Base-by-base conservation (phyloP, 1,140 invertebrate species). In the Drosophila watanabei region DNA sequence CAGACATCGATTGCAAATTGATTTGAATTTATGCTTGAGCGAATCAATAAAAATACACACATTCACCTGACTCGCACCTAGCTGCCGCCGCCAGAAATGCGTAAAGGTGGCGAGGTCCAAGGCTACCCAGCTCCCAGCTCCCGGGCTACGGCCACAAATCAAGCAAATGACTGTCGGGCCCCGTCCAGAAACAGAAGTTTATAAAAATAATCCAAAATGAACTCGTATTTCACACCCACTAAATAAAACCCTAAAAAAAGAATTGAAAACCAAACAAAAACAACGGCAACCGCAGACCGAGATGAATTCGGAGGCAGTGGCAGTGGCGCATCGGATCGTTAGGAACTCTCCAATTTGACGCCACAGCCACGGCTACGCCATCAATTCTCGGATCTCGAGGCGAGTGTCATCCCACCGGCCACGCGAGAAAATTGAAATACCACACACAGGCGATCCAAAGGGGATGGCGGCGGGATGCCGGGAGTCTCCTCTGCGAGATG, bases 211-310 rank as follows among this genome's bases (percentile, higher is more conserved):
- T 82, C 75, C 69, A 33, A 43, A 82, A 79, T 68, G 69, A 75
- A 75, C 71, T 75, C 71, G 81, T 87, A 88, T 87, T 80, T 88
- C 76, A 83, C 76, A 88, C 71, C 83, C 82, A 87, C 79, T 79
- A 82, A 86, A 82, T 75, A 51, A 72, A 82, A 62, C 73, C 72
- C 46, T 77, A 73, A 60, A 69, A 61, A 65, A 65, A 51, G 72
- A 77, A 77, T 58, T 57, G 39, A 77, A 68, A 61, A 46, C 56
- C 64, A 71, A 60, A 78, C 52, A 61, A 69, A 56, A 66, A 57
- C 51, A 61, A 45, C 35, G n/a, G 20, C 82, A 85, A 81, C 68
- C 48, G 64, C 79, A 64, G 58, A 48, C 68, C 7, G 4, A 20
- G 43, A 49, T 49, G 46, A 54, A 1, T 20, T 30, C 18, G 54